Percentiles rank a stretch among this genome's conserved stretches.
phyloP scores from a whole-genome alignment of 2,888 invertebrate species.

The Morpho helenor region DNA sequence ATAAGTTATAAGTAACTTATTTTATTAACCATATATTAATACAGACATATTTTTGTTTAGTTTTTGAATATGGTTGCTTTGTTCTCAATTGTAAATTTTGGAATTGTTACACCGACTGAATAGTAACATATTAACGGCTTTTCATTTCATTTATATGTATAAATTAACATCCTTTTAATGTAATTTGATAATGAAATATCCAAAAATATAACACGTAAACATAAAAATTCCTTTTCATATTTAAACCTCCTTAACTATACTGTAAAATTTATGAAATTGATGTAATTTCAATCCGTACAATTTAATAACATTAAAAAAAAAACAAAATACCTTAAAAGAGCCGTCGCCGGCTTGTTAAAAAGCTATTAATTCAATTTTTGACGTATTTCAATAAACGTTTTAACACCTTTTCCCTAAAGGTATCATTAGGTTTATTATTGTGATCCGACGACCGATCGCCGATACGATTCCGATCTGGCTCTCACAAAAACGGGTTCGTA shows the following conservation, averaged over 20 bases:
- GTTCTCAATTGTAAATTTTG: background rate
- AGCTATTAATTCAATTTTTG: constrained; percentile 71
- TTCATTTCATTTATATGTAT: no score
- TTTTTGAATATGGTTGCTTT: background rate
- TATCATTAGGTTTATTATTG: constrained; percentile 74
- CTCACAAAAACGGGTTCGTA: background rate
- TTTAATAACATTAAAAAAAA: constrained; percentile 12
- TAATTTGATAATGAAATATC: no score
- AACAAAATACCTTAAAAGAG: constrained; percentile 21
- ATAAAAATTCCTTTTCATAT: background rate
- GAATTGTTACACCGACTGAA: no score
- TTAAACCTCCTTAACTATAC: background rate
- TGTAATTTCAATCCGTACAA: constrained; percentile 9
- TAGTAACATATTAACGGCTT: no score
- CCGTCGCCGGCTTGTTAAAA: constrained; percentile 68
- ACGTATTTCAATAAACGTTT: constrained; percentile 76
- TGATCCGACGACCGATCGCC: constrained; percentile 37
- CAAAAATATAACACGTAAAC: no score
- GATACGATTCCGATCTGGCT: constrained; percentile 34
- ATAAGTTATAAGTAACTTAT: no score
- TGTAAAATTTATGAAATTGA: constrained; percentile 1
- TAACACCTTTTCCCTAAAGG: constrained; percentile 75
- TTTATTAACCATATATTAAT: no score
- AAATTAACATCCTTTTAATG: no score
- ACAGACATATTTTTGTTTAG: background rate